Base-by-base conservation (phyloP, 2,888 invertebrate genomes). In the Melikaiella ostensackeni region DNA sequence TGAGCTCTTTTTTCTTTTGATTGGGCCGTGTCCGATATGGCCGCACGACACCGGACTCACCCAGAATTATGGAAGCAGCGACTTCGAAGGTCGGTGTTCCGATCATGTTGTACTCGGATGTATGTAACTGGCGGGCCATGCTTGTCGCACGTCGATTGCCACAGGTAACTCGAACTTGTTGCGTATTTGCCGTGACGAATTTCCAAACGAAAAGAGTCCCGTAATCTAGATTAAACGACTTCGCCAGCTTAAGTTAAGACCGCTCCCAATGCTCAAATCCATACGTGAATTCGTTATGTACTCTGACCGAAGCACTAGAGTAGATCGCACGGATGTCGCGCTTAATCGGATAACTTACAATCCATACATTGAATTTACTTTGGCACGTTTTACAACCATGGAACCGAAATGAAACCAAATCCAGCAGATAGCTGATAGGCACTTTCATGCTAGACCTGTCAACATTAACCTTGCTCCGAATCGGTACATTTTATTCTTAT, bases 281-380 rank as follows among this genome's bases (percentile, higher is more conserved):
- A 33, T 62, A 33, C 35, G 21, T 35, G 38, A 63, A 63, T 63
- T 63, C 21, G 19, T 63, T 63, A 35, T 63, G 63, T 63, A 35
- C 63, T n/a, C 1, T 21, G 11, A 21, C 11, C 77, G 38, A 79
- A 77, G 78, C 80, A 79, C 76, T 76, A 81, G 84, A 85, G 85
- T 84, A 84, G 85, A 84, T 86, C 86, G 86, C 84, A 87, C 87
- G 85, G 86, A 83, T 86, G 85, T 87, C 87, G 85, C 84, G 83
- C 80, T 84, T 88, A 88, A 88, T 88, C 88, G 88, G 88, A 88
- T 87, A 86, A 86, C 84, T 85, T 84, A 84, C 86, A 82, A 86
- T 86, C 83, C 83, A 86, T 80, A 83, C 79, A 81, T 79, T 66
- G 82, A 81, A 80, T 85, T 79, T 75, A 80, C 76, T 80, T 79